Evolutionary conservation across 2,888 invertebrate species (phyloP).

Genomic region (Eupithecia inturbata): DNA sequence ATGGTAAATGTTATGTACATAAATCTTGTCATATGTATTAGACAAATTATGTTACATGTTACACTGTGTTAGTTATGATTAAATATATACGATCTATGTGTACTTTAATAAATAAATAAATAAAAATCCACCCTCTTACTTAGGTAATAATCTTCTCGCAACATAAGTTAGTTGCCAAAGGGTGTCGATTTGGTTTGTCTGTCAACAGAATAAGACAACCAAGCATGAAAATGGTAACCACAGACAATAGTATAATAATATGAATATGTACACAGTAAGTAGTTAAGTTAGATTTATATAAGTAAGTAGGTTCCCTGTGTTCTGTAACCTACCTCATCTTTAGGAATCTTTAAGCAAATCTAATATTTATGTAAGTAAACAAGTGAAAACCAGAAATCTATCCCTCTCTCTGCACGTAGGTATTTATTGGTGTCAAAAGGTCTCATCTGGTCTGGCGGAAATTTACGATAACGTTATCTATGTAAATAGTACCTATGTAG

Average conservation of each 20-base stretch:
- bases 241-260: no score
- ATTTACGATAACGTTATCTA: constrained; percentile 2
- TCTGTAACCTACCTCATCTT: background rate
- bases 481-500: background rate
- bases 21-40: no score
- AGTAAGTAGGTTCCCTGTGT: background rate
- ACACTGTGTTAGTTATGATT: no score
- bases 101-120: no score
- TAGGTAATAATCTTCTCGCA: background rate
- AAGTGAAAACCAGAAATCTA: background rate
- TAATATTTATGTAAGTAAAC: background rate
- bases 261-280: no score
- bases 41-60: no score
- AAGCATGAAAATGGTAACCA: no score
- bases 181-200: no score
- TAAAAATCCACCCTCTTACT: background rate
- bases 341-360: background rate
- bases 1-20: no score
- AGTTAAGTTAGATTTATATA: no score
- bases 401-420: background rate
- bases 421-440: constrained; percentile 8
- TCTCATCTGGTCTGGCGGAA: background rate
- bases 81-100: no score
- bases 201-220: no score
- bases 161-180: background rate